phyloP scores from a whole-genome alignment of 2,113 vertebrate genomes.

The Pachyramphus minor region DNA sequence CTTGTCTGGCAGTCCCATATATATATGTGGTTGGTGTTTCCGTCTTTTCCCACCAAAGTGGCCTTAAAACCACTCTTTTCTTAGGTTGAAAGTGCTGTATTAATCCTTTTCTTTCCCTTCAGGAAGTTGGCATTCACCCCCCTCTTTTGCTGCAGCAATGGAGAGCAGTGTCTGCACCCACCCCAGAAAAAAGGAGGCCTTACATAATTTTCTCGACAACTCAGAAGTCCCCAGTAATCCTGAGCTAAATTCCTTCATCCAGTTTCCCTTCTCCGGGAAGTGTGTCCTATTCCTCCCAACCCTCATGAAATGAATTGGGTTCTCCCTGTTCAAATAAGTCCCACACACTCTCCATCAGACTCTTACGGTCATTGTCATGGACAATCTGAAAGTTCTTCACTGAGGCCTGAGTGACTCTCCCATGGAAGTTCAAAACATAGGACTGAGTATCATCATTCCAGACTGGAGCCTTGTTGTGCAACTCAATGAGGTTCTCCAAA shows the following conservation, averaged over 20 bases:
- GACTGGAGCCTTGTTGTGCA: constrained; percentile 95
- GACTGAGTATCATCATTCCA: constrained; percentile 98
- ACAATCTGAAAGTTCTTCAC: constrained; percentile 99
- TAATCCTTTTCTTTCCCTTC: neutral
- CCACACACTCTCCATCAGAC: neutral
- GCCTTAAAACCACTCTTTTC: neutral
- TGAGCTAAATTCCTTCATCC: neutral
- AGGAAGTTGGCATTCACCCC: neutral
- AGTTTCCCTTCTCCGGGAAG: neutral
- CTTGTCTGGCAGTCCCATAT: neutral
- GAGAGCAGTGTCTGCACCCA: neutral
- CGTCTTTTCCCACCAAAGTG: neutral
- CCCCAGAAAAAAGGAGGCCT: neutral
- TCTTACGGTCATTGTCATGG: constrained; percentile 93
- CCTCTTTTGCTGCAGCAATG: neutral
- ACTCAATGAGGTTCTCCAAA: constrained; percentile 90
- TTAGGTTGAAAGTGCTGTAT: neutral
- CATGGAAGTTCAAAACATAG: constrained; percentile 95
- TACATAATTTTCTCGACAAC: neutral
- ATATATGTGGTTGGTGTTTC: neutral
- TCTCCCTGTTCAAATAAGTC: neutral
- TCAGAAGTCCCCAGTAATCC: neutral
- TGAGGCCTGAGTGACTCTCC: constrained; percentile 93
- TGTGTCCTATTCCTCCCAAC: neutral
- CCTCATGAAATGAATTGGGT: neutral